phyloP scores from a whole-genome alignment of 1,140 invertebrate species.

The Stegodyphus dumicola region DNA sequence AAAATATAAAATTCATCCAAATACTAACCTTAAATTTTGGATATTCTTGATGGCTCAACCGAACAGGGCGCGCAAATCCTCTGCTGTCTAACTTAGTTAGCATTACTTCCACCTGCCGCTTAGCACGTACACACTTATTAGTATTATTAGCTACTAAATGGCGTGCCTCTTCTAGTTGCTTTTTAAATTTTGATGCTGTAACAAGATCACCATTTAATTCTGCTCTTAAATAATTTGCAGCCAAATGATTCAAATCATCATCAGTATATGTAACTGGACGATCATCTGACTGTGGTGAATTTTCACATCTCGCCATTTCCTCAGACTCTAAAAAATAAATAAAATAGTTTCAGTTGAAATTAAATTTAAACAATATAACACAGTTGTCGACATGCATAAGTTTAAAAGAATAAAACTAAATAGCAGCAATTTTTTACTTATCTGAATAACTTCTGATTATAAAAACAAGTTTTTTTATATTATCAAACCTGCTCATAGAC shows the following conservation, averaged over 20 bases:
- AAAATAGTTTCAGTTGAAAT: too few relatives aligned
- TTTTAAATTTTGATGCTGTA: constrained; percentile 78
- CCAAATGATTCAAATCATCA: constrained; percentile 87
- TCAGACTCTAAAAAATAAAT: too few relatives aligned
- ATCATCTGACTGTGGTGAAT: too few relatives aligned
- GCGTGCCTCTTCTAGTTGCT: constrained; percentile 79
- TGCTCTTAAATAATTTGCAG: constrained; percentile 88
- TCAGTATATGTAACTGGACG: constrained; percentile 71
- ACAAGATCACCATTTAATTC: constrained; percentile 85
- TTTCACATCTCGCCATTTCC: too few relatives aligned
- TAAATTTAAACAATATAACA: too few relatives aligned
- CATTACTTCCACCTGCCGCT: constrained; percentile 69
- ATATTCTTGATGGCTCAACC: neutral
- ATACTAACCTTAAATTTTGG: neutral
- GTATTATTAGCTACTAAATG: constrained; percentile 63
- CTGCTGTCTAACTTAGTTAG: constrained; percentile 78
- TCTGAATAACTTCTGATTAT: too few relatives aligned
- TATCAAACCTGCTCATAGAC: too few relatives aligned
- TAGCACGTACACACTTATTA: neutral
- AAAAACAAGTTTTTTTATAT: too few relatives aligned
- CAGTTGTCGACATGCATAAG: too few relatives aligned
- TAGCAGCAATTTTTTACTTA: too few relatives aligned
- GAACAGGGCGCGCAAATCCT: constrained; percentile 69
- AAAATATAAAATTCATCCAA: too few relatives aligned
- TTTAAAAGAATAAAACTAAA: too few relatives aligned